Evolutionary conservation across 2,888 invertebrate genomes (phyloP), one percentile per base, ranked within the genome.

Genomic region (Acleris holmiana): DNA sequence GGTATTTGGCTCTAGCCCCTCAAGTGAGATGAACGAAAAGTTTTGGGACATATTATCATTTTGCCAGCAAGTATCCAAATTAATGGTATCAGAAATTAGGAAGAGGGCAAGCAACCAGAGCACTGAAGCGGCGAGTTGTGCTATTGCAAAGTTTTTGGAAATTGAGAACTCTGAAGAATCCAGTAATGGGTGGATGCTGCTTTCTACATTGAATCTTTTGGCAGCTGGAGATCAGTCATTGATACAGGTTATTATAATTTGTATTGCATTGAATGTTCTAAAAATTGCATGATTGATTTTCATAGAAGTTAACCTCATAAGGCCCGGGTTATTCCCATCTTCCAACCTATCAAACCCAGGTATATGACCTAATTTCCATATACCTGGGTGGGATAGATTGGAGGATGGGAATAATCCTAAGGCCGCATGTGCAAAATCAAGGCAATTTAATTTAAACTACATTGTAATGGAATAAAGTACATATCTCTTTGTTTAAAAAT

Each of bases 71-170:
- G 97, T 98, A 0, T 98, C 99, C 0, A 95, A 97, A 71, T 93
- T 99, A 23, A 98, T 99, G 97, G 99, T 99, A n/a, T 96, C 96
- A 6, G 99, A 99, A 91, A 99, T 99, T 74, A 94, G 99, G 61
- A 95, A 97, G 78, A 94, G 98, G 74, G 99, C 99, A 15, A 98
- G 98, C 65, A 99, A 99, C 88, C 99, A 99, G 86, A 98, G 97
- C 78, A 96, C 98, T 46, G 98, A 98, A 86, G 97, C 98, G 61
- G 99, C 99, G 41, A 99, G 99, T 77, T 97, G 97, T 93, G 98
- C 98, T 18, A 99, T 99, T 77, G 98, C 98, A 8, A 97, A 98
- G 86, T 99, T 99, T 89, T 93, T 99, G 61, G 98, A 99, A 92
- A 98, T 99, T 76, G 98, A 98, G 85, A 97, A 97, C 78, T 97